phyloP scores from a whole-genome alignment of 1,140 invertebrate genomes.

The Dolichoris vasculosae region DNA sequence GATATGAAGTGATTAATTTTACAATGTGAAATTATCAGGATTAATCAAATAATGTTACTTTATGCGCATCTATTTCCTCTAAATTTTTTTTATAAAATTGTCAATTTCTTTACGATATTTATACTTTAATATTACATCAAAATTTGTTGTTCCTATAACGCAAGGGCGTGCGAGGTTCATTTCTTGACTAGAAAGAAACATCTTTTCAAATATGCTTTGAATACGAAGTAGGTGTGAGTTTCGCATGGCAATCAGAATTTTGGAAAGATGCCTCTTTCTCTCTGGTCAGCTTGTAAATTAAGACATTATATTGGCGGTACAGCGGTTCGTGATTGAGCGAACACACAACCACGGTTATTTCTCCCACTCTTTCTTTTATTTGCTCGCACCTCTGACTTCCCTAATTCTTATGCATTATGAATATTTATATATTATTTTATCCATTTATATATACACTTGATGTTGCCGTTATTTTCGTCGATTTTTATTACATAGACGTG shows the following conservation, averaged over 20 bases:
- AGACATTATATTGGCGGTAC: slow-evolving; percentile 56
- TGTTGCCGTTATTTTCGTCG: slow-evolving; percentile 37
- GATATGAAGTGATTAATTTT: not conserved
- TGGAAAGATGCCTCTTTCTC: not conserved
- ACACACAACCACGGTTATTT: slow-evolving; percentile 23
- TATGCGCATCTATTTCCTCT: not conserved
- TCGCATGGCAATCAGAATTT: slow-evolving; percentile 35
- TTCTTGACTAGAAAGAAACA: slow-evolving; percentile 1
- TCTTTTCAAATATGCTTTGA: not conserved
- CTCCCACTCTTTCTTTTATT: slow-evolving; percentile 35
- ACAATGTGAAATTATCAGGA: not conserved
- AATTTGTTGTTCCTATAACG: not conserved
- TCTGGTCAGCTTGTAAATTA: slow-evolving; percentile 55
- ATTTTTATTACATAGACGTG: slow-evolving; percentile 25
- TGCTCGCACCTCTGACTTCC: not conserved
- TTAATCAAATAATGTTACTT: not conserved
- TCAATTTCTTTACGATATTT: not conserved
- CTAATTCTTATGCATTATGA: slow-evolving; percentile 34
- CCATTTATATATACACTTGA: not conserved
- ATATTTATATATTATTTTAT: slow-evolving; percentile 46
- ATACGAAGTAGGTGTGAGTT: slow-evolving; percentile 3
- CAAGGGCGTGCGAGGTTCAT: not conserved
- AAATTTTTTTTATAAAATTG: not conserved
- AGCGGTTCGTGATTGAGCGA: slow-evolving; percentile 41
- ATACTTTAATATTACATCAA: not conserved